Evolutionary conservation across 2,888 invertebrate genomes (phyloP), one percentile per base, ranked within the genome.

Genomic region (Lysandra coridon): DNA sequence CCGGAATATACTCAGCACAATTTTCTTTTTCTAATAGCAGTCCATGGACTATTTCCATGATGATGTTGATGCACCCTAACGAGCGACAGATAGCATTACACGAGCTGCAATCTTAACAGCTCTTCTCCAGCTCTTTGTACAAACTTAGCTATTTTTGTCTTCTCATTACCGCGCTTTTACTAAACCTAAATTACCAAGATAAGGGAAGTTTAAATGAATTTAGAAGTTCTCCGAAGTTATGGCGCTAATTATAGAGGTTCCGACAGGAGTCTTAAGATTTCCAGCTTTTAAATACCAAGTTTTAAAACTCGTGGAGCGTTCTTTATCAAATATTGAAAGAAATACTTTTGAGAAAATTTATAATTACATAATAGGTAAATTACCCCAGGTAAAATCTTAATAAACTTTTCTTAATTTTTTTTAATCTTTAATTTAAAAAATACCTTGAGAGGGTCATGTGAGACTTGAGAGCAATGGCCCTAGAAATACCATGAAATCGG

Each of bases 121-220:
- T 40, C 37, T 40, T 73, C 17, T 1, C 37, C 14, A 33, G 64
- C 73, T 73, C 73, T 73, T 73, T 73, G 73, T 73, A 0, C 7
- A 40, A 73, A 73, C 37, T 73, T 73, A 40, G 37, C 17, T 73
- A 73, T 73, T 74, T 74, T 74, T 74, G 74, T 74, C 74, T 23
- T 23, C 74, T 23, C 44, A 49, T 44, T 74, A 74, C 74, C 40
- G 74, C n/a, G 73, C 44, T 74, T 49, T 74, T 49, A 74, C 74
- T 49, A 74, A 74, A 74, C 49, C 74, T 74, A 23, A 74, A 74
- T 74, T 74, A 74, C 74, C 23, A 23, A 49, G 74, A 74, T 74
- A 44, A 74, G 12, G 74, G 23, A 74, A 74, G 44, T 74, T 74
- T 74, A 44, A 74, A 74, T 74, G 49, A 74, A 74, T 44, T 74